Conservation (phyloP, 1,140 invertebrate species). For the Myzus persicae region DNA sequence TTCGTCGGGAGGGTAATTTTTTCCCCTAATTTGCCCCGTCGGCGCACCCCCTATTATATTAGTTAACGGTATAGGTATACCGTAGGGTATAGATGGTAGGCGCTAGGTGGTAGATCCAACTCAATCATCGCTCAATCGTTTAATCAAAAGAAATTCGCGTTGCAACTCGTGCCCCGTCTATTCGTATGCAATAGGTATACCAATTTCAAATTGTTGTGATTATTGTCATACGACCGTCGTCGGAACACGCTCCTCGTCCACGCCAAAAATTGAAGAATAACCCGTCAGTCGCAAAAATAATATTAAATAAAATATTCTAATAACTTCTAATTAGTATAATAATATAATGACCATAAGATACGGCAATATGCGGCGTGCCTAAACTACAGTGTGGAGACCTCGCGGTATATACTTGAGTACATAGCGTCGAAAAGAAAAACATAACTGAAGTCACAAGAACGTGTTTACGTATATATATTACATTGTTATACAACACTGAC, state of each 20-base stretch:
- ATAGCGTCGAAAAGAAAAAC: too few species aligned
- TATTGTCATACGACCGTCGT: too few species aligned
- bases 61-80: too few species aligned
- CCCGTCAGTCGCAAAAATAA: not conserved
- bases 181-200: too few species aligned
- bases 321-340: too few species aligned
- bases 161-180: not conserved
- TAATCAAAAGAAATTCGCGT: not conserved
- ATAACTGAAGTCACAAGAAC: not conserved
- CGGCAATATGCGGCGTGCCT: too few species aligned
- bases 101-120: too few species aligned
- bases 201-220: too few species aligned
- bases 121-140: not conserved
- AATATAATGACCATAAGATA: too few species aligned
- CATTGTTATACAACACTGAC: not conserved
- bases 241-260: not conserved
- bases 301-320: too few species aligned
- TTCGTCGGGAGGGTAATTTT: not conserved
- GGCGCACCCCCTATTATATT: not conserved
- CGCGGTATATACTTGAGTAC: too few species aligned
- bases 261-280: not conserved
- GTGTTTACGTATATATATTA: not conserved
- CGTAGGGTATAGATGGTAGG: not conserved
- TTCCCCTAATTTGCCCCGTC: not conserved
- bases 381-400: too few species aligned